A percentile compares a stretch with the other conserved stretches of the same genome.
Evolutionary conservation across 2,888 invertebrate genomes (phyloP).

Genomic region (Muschampia plurimacula): DNA sequence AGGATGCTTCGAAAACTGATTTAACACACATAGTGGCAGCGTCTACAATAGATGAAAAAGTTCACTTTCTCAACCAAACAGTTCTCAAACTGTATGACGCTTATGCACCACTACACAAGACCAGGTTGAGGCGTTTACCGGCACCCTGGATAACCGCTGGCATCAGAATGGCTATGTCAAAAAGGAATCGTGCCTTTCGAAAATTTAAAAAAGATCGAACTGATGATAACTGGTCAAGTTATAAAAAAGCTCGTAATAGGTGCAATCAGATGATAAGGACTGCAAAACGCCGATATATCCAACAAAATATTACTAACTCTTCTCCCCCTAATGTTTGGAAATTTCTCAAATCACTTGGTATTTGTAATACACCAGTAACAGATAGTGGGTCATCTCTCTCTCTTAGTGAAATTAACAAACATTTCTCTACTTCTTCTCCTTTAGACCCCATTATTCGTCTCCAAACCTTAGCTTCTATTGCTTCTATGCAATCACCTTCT

Average conservation of each 20-base stretch:
- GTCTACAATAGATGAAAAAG: background rate
- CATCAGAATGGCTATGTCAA: background rate
- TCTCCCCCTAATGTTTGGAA: background rate
- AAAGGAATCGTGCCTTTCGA: background rate
- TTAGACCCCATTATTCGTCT: background rate
- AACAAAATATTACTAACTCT: background rate
- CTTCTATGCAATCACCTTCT: background rate
- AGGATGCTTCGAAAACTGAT: background rate
- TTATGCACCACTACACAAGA: too few species aligned
- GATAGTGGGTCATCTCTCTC: too few species aligned
- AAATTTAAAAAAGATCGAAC: background rate
- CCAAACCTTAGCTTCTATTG: background rate
- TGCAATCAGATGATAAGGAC: conserved; percentile 1
- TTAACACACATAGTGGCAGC: background rate
- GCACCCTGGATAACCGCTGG: background rate
- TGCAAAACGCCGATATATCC: conserved; percentile 12
- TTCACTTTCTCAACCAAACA: too few species aligned
- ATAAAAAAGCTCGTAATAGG: background rate
- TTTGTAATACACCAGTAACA: background rate
- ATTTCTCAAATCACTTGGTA: background rate
- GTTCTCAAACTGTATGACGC: too few species aligned
- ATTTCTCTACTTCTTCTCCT: background rate
- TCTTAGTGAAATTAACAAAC: background rate
- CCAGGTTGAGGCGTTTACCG: too few species aligned
- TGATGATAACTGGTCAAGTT: background rate